Evolutionary conservation across 1,140 invertebrate species (phyloP).

Genomic region (Leptinotarsa lineolata): DNA sequence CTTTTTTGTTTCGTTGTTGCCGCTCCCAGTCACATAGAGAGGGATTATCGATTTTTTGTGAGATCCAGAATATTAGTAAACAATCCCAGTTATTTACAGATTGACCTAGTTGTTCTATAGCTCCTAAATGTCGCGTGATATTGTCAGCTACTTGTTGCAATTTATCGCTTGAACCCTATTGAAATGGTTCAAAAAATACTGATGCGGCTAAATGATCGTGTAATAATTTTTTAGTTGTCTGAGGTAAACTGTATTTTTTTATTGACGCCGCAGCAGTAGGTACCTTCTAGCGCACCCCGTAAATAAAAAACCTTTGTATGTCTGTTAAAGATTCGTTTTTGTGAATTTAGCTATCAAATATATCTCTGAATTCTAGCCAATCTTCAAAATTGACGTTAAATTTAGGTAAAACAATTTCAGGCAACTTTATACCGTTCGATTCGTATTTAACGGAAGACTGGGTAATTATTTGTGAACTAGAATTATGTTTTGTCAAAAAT

Average conservation of each 20-base stretch:
- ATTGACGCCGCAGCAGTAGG: conserved; percentile 26
- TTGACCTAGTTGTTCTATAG: too few relatives aligned
- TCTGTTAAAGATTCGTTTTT: conserved; percentile 18
- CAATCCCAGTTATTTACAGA: too few relatives aligned
- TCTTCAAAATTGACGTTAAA: conserved; percentile 31
- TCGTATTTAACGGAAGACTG: neutral
- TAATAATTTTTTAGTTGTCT: conserved; percentile 32
- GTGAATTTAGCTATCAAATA: conserved; percentile 33
- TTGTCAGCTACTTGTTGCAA: too few relatives aligned
- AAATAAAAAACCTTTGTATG: conserved; percentile 36
- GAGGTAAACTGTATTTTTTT: conserved; percentile 28
- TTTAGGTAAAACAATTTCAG: conserved; percentile 27
- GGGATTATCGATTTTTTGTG: too few relatives aligned
- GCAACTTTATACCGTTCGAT: conserved; percentile 27
- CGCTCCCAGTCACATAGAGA: too few relatives aligned
- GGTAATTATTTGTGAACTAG: neutral
- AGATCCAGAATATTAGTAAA: too few relatives aligned
- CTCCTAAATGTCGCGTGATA: too few relatives aligned
- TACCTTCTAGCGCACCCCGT: conserved; percentile 10
- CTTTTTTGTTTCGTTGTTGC: too few relatives aligned
- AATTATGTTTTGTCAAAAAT: neutral
- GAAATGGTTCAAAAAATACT: conserved; percentile 20
- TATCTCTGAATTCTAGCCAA: conserved; percentile 36
- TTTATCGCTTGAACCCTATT: conserved; percentile 28
- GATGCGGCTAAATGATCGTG: conserved; percentile 28